Base-by-base conservation (phyloP, 2,888 invertebrate species). In the Phyto melanocephala region DNA sequence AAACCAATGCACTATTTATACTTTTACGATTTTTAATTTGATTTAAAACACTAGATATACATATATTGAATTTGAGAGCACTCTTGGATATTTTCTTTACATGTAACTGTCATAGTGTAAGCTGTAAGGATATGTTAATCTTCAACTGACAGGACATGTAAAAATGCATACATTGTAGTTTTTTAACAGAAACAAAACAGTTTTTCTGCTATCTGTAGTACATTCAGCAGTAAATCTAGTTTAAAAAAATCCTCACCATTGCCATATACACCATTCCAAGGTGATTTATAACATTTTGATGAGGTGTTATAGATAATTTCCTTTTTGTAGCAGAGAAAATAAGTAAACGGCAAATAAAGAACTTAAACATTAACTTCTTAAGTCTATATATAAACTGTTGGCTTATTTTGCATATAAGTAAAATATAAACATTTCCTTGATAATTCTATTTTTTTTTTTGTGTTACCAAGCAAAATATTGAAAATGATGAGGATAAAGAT, bases 211-310 rank as follows among this genome's bases (percentile, higher is more conserved):
- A 62, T 35, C 52, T 13, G 0, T 5, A 3, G 4, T 63, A 56
- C 11, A 63, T 45, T 63, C n/a, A 45, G n/a, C 0, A 58, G 33
- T 52, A 52, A 58, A 60, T 67, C 50, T 62, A 35, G 24, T 56
- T 75, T 37, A 68, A 33, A 33, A 45, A 24, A 60, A 37, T 15
- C 1, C 15, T 28, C 33, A 33, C 6, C 3, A 10, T 15, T 17
- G 22, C 37, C 22, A 65, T 35, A 24, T 28, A 22, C 37, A 75
- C 68, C 47, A 70, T 54, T 20, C 3, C 42, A 22, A 17, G 6
- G 45, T 76, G 79, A 82, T 82, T 82, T 82, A 82, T 79, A 71
- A 75, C 75, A 65, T 62, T 70, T 68, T 62, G 79, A 79, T 80
- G 79, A 74, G 60, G 79, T 80, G 42, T 72, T 68, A 13, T 13